Base-by-base conservation (phyloP, 2,888 invertebrate species). In the Erebia epiphron region DNA sequence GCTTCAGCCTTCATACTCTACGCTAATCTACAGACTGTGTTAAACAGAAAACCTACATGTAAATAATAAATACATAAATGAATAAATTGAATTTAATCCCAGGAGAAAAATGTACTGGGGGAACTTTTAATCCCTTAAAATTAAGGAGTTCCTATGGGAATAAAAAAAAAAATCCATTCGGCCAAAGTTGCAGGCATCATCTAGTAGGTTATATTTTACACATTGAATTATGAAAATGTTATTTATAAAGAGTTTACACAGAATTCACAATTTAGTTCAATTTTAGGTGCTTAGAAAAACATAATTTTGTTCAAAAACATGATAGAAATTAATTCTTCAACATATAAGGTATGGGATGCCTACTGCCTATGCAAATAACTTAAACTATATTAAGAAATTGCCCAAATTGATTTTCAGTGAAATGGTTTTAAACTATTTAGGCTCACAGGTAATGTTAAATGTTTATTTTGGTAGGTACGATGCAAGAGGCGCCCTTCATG, bases 401-500 rank as follows among this genome's bases (percentile, higher is more conserved):
- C 8, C 16, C 2, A 52, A 52, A 16, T 21, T 43, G 16, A 57
- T 65, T 58, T 52, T 60, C 26, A 52, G 50, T 68, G 43, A 46
- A 56, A 54, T 61, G 66, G 26, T 26, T 66, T 13, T n/a, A 26
- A 41, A 52, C 21, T 60, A 61, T 52, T 74, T 52, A 70, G 21
- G 35, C 60, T 57, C 52, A 52, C 49, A 62, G 52, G 16, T 73
- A 68, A 75, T 56, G 62, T 62, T 18, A n/a, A n/a, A 3, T 4
- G 46, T 73, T 79, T 84, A 80, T 86, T 77, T 90, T 84, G 77
- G 76, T 89, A 99, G 99, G 94, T 99, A 99, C 92, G 99, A 99
- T 94, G 98, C 98, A 75, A 95, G 99, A 78, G 99, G 98, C 71
- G 97, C 98, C 70, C 94, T 99, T 79, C 97, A 96, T 81, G 99